These are phyloP conservation scores for Calidris pugnax DNA, from an alignment of 2,113 vertebrate genomes.

Conservation along the genomic window DNA sequence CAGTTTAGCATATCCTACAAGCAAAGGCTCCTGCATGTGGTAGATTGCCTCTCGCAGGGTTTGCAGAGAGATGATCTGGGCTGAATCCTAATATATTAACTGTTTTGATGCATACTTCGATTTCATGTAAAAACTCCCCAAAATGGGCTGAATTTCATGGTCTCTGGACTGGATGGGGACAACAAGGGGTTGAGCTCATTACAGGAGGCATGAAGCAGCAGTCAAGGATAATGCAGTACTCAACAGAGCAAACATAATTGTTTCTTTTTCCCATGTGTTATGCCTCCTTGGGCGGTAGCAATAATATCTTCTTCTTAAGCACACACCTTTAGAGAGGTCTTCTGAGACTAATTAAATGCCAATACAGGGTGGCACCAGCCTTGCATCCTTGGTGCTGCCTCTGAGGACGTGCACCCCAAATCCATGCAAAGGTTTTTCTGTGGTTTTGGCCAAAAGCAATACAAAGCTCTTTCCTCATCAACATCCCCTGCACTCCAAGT, in stretches of 20 bases:
- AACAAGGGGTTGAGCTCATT: accelerated
- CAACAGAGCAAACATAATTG: neutral
- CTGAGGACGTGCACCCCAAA: accelerated
- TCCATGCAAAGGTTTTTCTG: accelerated
- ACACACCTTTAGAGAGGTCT: neutral
- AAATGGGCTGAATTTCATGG: neutral
- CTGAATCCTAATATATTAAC: conserved; percentile 53
- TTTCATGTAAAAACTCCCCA: accelerated
- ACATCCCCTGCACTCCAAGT: neutral
- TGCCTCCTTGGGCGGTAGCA: neutral
- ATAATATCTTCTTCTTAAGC: neutral
- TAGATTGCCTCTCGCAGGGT: conserved; percentile 52
- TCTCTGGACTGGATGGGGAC: neutral
- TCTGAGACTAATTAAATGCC: neutral
- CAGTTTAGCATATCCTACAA: conserved; percentile 51
- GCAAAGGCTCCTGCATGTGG: conserved; percentile 49
- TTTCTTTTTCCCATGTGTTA: neutral
- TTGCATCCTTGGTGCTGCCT: neutral
- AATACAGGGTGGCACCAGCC: too few species aligned
- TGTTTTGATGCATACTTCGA: neutral
- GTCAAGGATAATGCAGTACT: neutral
- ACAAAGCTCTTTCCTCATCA: neutral
- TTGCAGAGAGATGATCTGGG: conserved; percentile 16
- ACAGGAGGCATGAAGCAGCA: accelerated
- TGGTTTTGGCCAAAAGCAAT: neutral